A percentile compares a stretch with the other conserved stretches of the same genome.
phyloP scores from a whole-genome alignment of 2,888 invertebrate species.

The Drosophila eohydei region DNA sequence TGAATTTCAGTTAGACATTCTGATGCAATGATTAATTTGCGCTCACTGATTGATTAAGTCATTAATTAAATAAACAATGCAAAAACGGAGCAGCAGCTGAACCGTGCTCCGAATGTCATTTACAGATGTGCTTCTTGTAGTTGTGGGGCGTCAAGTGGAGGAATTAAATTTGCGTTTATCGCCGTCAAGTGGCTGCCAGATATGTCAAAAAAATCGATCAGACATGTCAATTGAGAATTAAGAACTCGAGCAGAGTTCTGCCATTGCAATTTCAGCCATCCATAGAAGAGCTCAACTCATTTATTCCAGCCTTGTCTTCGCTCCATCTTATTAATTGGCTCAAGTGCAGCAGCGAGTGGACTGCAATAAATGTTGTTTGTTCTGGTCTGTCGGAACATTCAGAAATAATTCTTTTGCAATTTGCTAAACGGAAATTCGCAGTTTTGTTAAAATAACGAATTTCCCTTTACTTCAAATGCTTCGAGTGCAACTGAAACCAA shows the following conservation, averaged over 20 bases:
- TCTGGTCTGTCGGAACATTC: conserved; percentile 34
- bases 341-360: background rate
- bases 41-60: conserved; percentile 66
- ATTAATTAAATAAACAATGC: conserved; percentile 56
- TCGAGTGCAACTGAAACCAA: conserved; percentile 1
- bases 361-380: background rate
- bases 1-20: conserved; percentile 76
- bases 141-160: conserved; percentile 25
- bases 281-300: background rate
- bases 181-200: conserved; percentile 32
- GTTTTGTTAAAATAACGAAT: conserved; percentile 14
- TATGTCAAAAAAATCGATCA: conserved; percentile 17
- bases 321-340: background rate
- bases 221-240: conserved; percentile 14
- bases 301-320: background rate
- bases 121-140: conserved; percentile 46
- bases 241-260: background rate
- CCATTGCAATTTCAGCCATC: background rate
- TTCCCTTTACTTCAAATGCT: background rate
- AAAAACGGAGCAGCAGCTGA: conserved; percentile 29
- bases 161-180: conserved; percentile 60
- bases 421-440: conserved; percentile 40
- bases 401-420: conserved; percentile 60
- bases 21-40: conserved; percentile 53
- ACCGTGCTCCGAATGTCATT: conserved; percentile 49